Evolutionary conservation across 2,797 vertebrate species (phyloP).

Genomic region (Salarias fasciatus): DNA sequence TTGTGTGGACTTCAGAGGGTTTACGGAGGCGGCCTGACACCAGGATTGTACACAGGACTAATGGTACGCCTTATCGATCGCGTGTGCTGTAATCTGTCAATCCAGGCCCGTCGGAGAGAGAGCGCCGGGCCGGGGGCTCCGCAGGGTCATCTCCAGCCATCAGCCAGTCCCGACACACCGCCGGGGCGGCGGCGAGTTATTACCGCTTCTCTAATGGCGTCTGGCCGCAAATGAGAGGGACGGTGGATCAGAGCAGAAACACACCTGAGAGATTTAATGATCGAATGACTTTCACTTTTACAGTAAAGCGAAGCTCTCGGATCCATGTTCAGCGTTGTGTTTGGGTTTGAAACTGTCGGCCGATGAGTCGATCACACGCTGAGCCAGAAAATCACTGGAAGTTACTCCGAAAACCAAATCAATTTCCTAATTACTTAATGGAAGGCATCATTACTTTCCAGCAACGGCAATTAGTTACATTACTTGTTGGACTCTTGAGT

Average conservation of each 20-base stretch:
- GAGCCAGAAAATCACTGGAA: conserved; percentile 9
- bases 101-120: conserved; percentile 49
- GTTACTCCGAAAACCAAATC: conserved; percentile 17
- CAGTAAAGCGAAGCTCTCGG: too few relatives aligned
- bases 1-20: conserved; percentile 46
- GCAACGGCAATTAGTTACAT: conserved; percentile 1
- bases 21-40: conserved; percentile 56
- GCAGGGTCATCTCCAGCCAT: conserved; percentile 66
- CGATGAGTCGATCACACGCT: neutral
- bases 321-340: neutral
- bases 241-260: conserved; percentile 15
- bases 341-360: neutral
- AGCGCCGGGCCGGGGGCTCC: conserved; percentile 31
- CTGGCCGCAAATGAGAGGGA: conserved; percentile 7
- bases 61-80: conserved; percentile 74
- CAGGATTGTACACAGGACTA: conserved; percentile 60
- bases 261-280: too few relatives aligned
- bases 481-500: neutral
- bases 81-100: conserved; percentile 69
- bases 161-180: conserved; percentile 40
- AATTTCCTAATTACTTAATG: conserved; percentile 10
- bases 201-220: conserved; percentile 27
- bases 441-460: neutral
- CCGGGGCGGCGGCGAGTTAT: conserved; percentile 21
- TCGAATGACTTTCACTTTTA: too few relatives aligned